Evolutionary conservation across 2,888 invertebrate species (phyloP).

Genomic region (Coelopa pilipes): DNA sequence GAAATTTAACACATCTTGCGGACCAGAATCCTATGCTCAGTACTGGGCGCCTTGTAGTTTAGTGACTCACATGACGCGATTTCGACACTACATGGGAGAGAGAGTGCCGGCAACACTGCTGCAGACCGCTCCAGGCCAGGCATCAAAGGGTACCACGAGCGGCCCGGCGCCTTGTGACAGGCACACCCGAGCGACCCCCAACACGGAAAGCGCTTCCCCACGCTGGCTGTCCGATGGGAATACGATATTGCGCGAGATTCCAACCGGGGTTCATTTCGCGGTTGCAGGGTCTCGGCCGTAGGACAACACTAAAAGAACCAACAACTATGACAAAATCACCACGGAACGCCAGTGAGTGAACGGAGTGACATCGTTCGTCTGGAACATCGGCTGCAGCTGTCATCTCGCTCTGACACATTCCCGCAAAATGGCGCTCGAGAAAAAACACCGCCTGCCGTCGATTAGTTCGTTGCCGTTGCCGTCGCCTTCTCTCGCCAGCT

Average conservation of each 20-base stretch:
- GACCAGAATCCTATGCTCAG: not conserved
- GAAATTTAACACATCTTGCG: constrained; percentile 26
- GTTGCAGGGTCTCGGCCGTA: too few species aligned
- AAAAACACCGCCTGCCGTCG: not conserved
- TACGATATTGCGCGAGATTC: too few species aligned
- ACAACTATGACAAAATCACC: not conserved
- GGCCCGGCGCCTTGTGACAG: not conserved
- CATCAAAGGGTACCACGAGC: not conserved
- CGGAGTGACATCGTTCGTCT: too few species aligned
- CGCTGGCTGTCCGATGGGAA: not conserved
- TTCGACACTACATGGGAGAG: constrained; percentile 48
- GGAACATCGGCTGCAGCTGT: not conserved
- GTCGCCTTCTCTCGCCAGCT: constrained; percentile 30
- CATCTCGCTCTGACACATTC: not conserved
- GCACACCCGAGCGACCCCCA: not conserved
- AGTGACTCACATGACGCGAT: constrained; percentile 67
- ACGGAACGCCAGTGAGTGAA: not conserved
- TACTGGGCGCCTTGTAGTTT: constrained; percentile 58
- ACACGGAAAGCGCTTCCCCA: not conserved
- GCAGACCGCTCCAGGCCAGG: not conserved
- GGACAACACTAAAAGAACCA: not conserved
- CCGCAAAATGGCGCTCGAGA: not conserved
- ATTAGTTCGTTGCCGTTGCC: not conserved
- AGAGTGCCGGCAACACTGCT: not conserved
- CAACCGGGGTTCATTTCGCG: too few species aligned